Evolutionary conservation across 2,797 vertebrate species (phyloP).

Genomic region (Sebastes iracundus): DNA sequence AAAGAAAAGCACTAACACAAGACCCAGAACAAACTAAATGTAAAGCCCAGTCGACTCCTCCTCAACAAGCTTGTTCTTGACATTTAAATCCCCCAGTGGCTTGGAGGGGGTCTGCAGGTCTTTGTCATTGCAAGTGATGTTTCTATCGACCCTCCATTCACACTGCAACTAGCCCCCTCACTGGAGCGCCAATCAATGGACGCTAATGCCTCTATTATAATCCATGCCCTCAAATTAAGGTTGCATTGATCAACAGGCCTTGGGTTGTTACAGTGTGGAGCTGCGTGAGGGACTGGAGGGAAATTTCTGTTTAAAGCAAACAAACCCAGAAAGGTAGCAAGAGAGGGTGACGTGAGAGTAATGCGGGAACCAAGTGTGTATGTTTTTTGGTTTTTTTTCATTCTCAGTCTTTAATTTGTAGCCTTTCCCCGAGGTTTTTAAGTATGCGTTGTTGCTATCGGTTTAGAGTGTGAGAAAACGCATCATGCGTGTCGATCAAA

Average conservation of each 20-base stretch:
- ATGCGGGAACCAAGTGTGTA: background rate
- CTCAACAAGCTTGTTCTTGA: constrained; percentile 58
- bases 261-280: constrained; percentile 32
- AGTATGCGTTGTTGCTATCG: constrained; percentile 35
- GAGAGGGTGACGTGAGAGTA: constrained; percentile 1
- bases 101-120: constrained; percentile 45
- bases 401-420: constrained; percentile 45
- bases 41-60: constrained; percentile 1
- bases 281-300: constrained; percentile 13
- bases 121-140: constrained; percentile 66
- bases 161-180: constrained; percentile 40
- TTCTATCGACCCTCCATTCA: constrained; percentile 71
- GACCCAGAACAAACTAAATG: constrained; percentile 1
- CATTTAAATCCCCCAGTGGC: constrained; percentile 59
- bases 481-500: constrained; percentile 57
- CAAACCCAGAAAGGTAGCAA: background rate
- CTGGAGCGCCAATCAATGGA: constrained; percentile 73
- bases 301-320: constrained; percentile 35
- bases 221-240: constrained; percentile 78
- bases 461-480: constrained; percentile 41
- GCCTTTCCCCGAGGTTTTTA: constrained; percentile 54
- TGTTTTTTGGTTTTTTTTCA: constrained; percentile 8
- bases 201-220: constrained; percentile 82
- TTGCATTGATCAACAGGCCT: constrained; percentile 75
- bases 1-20: background rate